Conservation (phyloP, 2,797 vertebrate species). For the Capromys pilorides region DNA sequence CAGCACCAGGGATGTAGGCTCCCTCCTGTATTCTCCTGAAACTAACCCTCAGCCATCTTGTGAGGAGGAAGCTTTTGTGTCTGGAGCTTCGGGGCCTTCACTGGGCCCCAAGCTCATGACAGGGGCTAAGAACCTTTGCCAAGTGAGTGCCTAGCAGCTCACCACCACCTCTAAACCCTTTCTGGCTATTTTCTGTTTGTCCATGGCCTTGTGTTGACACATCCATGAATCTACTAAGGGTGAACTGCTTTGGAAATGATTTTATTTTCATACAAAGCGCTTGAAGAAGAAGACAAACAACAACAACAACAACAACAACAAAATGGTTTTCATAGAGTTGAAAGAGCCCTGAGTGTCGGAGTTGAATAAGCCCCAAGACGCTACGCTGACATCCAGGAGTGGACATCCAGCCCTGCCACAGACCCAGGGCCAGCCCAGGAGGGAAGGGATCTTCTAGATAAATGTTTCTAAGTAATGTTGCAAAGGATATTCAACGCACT, state of each 20-base stretch:
- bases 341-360: not conserved
- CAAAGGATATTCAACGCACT: not conserved
- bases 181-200: not conserved
- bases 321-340: not conserved
- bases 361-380: not conserved
- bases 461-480: not conserved
- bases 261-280: not conserved
- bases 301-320: not conserved
- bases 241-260: not conserved
- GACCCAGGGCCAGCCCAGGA: not conserved
- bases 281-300: not conserved
- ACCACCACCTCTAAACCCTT: not conserved
- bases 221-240: not conserved
- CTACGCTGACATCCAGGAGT: rapidly evolving
- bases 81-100: not conserved
- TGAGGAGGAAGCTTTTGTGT: not conserved
- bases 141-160: rapidly evolving
- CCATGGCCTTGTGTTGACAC: not conserved
- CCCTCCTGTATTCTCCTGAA: not conserved
- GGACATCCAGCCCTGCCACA: rapidly evolving
- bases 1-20: not conserved
- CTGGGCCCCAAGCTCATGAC: too few relatives aligned
- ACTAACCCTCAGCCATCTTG: not conserved
- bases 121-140: not conserved
- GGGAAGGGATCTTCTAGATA: not conserved